phyloP scores from a whole-genome alignment of 1,140 invertebrate genomes.

The Venturia canescens region DNA sequence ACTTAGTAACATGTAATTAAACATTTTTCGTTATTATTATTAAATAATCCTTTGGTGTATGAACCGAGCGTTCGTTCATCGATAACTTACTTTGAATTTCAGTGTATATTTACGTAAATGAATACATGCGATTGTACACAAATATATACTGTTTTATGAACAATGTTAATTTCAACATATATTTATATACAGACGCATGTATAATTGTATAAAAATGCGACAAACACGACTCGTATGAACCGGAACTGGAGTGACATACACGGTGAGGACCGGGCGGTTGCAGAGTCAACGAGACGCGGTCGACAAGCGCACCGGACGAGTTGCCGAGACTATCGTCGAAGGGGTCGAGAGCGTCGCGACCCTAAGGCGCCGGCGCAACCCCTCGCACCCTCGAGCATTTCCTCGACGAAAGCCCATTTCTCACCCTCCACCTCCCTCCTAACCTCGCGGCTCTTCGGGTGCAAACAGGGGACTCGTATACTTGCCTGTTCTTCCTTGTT shows the following conservation, averaged over 20 bases:
- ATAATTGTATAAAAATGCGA: conserved; percentile 29
- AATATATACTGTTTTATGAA: background rate
- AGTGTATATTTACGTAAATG: background rate
- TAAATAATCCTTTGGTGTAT: too few relatives aligned
- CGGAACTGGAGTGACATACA: conserved; percentile 38
- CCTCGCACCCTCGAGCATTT: conserved; percentile 40
- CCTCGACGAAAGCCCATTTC: background rate
- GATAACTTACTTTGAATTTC: too few relatives aligned
- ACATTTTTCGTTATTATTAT: too few relatives aligned
- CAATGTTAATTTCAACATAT: background rate
- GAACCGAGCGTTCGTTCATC: too few relatives aligned
- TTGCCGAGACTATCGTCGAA: conserved; percentile 44
- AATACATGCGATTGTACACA: background rate
- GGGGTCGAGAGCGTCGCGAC: conserved; percentile 55
- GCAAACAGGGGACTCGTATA: too few relatives aligned
- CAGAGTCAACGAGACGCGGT: conserved; percentile 49
- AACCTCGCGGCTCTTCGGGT: background rate
- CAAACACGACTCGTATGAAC: conserved; percentile 30
- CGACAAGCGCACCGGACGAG: conserved; percentile 51
- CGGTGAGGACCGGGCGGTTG: conserved; percentile 14
- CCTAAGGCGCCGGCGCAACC: conserved; percentile 57
- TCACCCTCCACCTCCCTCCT: background rate
- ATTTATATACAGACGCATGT: background rate
- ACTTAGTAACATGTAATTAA: background rate
- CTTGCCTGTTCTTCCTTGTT: too few relatives aligned